Base-by-base conservation (phyloP, 2,797 vertebrate species). In the Halcyon leucocephala region DNA sequence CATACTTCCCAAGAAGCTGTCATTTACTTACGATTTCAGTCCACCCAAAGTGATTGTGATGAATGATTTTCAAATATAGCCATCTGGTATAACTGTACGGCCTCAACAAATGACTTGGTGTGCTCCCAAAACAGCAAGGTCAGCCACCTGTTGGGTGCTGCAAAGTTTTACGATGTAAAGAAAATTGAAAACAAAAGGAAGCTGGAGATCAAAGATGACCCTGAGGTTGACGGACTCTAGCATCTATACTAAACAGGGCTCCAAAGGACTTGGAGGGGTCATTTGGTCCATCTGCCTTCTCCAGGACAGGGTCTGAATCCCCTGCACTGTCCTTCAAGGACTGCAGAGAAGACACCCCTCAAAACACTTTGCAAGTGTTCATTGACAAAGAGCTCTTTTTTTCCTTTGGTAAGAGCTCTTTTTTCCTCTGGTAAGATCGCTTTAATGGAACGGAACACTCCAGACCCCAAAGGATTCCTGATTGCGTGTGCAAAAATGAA, bases 161-260 rank as follows among this genome's bases (percentile, higher is more conserved):
- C 42, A 35, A 79, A 89, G 46, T 80, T 95, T 95, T 95, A 95
- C 0, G 14, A 72, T 62, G 86, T 87, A 95, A 89, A 83, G 83
- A 78, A 95, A 96, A 95, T 92, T 78, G 83, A 85, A 95, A 95
- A 95, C 88, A 97, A 97, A 95, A 94, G 93, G 29, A 39, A 66
- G 18, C 21, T 62, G 49, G 49, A 92, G 83, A 94, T 95, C 93
- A 95, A 97, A 96, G 95, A 90, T 65, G 92, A 93, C 92, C 93
- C 88, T 3, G 16, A 94, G 83, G 78, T 31, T 93, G 93, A 52
- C 1, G 7, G 57, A 69, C 71, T 60, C 14, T 28, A 55, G 20
- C 20, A 84, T 77, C 55, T 42, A 44, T 15, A 90, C 0, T 0
- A 79, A 93, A 80, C 18, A 41, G 55, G n/a, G 67, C 42, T 77